A percentile compares a stretch with the other conserved stretches of the same genome.
phyloP scores from a whole-genome alignment of 2,797 vertebrate genomes.

The Acestrorhynchus altus region DNA sequence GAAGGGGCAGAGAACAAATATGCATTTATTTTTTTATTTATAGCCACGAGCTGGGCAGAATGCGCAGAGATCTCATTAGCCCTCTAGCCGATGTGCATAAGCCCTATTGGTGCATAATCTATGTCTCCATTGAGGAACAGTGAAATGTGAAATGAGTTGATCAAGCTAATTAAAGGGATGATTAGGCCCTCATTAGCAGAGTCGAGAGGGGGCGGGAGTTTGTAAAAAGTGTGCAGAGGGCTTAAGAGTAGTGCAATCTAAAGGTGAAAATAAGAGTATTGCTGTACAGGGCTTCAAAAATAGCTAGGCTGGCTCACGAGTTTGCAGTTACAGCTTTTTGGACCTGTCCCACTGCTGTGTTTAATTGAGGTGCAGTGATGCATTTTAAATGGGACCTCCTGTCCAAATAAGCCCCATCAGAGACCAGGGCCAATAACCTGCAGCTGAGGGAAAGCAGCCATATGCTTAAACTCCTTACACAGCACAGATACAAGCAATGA shows the following conservation, averaged over 20 bases:
- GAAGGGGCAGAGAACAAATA: background rate
- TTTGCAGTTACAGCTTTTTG: slow-evolving; percentile 42
- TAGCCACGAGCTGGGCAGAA: slow-evolving; percentile 13
- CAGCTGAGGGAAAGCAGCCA: slow-evolving; percentile 48
- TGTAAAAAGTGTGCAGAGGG: slow-evolving; percentile 54
- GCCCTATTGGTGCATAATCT: slow-evolving; percentile 57
- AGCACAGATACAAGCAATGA: slow-evolving; percentile 19
- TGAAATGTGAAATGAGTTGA: slow-evolving; percentile 62
- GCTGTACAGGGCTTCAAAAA: slow-evolving; percentile 28
- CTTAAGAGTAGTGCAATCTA: slow-evolving; percentile 12
- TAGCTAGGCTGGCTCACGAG: slow-evolving; percentile 1
- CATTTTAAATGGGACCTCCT: slow-evolving; percentile 56
- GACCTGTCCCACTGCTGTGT: slow-evolving; percentile 41
- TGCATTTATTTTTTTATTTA: background rate
- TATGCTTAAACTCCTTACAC: slow-evolving; percentile 39
- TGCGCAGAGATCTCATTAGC: slow-evolving; percentile 39
- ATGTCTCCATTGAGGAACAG: slow-evolving; percentile 45
- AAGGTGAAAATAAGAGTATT: slow-evolving; percentile 36
- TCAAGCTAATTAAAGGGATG: slow-evolving; percentile 68
- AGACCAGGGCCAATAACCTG: slow-evolving; percentile 46
- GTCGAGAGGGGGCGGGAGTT: slow-evolving; percentile 50
- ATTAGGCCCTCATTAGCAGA: slow-evolving; percentile 63
- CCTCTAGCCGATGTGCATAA: slow-evolving; percentile 38
- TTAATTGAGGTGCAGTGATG: slow-evolving; percentile 56
- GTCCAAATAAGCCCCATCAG: slow-evolving; percentile 43